phyloP scores from a whole-genome alignment of 2,113 vertebrate genomes.

The Dromiciops gliroides region DNA sequence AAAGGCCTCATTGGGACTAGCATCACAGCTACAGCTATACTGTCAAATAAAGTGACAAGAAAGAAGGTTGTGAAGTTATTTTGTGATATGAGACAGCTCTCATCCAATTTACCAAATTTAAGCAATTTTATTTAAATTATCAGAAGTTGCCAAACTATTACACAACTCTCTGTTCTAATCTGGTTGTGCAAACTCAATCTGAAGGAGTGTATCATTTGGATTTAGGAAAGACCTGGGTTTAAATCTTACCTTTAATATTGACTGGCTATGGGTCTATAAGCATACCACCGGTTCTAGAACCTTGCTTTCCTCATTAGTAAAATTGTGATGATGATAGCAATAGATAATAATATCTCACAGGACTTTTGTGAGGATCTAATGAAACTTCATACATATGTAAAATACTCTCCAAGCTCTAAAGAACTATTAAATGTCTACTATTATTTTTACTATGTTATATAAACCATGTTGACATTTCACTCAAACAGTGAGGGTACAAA shows the following conservation, averaged over 20 bases:
- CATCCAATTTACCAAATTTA: background rate
- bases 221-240: background rate
- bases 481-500: background rate
- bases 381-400: background rate
- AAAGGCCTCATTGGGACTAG: constrained; percentile 8
- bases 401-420: background rate
- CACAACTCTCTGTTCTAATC: constrained; percentile 5
- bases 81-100: background rate
- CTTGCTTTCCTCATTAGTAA: background rate
- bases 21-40: background rate
- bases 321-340: background rate
- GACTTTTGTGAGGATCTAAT: background rate
- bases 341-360: background rate
- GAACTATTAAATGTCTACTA: background rate
- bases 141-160: background rate
- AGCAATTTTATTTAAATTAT: constrained; percentile 42
- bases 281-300: background rate
- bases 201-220: background rate
- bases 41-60: background rate
- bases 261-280: background rate
- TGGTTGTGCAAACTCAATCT: background rate
- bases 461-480: background rate
- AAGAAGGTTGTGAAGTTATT: background rate
- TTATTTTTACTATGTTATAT: background rate
- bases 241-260: background rate